A percentile compares a stretch with the other conserved stretches of the same genome.
These are phyloP conservation scores for Onthophagus sagittarius DNA, from an alignment of 2,888 invertebrate genomes.

Conservation along the genomic window DNA sequence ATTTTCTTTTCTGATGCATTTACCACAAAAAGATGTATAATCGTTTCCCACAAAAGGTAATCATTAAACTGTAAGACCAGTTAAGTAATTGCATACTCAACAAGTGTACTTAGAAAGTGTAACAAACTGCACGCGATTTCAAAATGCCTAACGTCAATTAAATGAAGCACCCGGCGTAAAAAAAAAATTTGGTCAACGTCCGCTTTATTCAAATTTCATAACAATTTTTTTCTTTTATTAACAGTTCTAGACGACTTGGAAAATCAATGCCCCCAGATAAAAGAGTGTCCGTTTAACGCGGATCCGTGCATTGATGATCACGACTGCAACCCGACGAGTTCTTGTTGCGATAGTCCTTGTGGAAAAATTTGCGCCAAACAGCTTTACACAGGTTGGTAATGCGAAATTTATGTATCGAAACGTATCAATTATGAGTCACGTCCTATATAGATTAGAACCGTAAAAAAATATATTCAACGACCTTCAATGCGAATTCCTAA, in stretches of 20 bases:
- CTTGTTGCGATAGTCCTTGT: constrained; percentile 67
- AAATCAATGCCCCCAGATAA: constrained; percentile 45
- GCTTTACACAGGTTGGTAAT: constrained; percentile 55
- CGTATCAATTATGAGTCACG: background rate
- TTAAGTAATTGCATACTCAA: constrained; percentile 8
- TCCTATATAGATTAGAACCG: background rate
- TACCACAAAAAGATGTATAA: background rate
- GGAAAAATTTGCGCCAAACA: constrained; percentile 60
- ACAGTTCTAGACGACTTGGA: constrained; percentile 26
- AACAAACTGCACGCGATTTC: constrained; percentile 9
- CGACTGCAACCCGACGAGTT: constrained; percentile 59
- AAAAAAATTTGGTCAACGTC: background rate
- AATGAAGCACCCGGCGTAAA: constrained; percentile 13
- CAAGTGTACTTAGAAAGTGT: constrained; percentile 17
- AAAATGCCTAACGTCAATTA: constrained; percentile 7
- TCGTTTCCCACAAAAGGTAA: background rate
- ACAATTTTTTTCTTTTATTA: background rate
- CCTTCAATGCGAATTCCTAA: background rate
- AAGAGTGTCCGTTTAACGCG: constrained; percentile 59
- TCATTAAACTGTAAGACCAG: constrained; percentile 4
- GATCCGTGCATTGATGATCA: constrained; percentile 57
- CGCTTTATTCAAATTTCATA: background rate
- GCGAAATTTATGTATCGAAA: background rate
- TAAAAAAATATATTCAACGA: background rate
- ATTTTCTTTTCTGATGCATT: background rate